Evolutionary conservation across 2,888 invertebrate genomes (phyloP), one percentile per base, ranked within the genome.

Genomic region (Zygothrica quintamaculata): DNA sequence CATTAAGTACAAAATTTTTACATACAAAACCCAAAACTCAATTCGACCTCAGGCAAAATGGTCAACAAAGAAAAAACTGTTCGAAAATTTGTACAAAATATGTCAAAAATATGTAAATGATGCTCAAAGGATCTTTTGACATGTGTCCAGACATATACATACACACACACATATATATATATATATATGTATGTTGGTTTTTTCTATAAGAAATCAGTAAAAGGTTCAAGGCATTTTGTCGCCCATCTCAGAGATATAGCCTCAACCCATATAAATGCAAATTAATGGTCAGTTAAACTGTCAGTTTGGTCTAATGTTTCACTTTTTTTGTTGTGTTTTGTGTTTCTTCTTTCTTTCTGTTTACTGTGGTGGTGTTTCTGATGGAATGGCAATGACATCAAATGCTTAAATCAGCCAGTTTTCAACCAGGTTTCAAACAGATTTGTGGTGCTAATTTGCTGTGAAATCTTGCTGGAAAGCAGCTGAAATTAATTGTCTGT

Each of bases 211-310:
- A 70, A 74, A 71, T 66, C 61, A 58, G 43, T 34, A 40, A 62
- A 60, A 44, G 62, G 78, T 84, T 64, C 69, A 66, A 70, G 59
- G 59, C 39, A 7, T 47, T n/a, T 40, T 12, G 46, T 39, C 60
- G 59, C 56, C 40, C 34, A 57, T 43, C 36, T 25, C 8, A n/a
- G 8, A 43, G 29, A 61, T 29, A 40, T 22, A 2, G 56, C 36
- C 42, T 25, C 61, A 42, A 62, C 51, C 67, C 74, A 79, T 86
- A 76, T 78, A 73, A 76, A 86, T 85, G 86, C 71, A 86, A 86
- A 86, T 86, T 77, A 80, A 86, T 85, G 86, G 86, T 74, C 86
- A 87, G 87, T 85, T 85, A 80, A 87, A 80, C 76, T 85, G 87
- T 77, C 87, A 77, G 72, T 42, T 64, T 51, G 36, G 52, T 68